Percentiles rank a stretch among this genome's conserved stretches.
Evolutionary conservation across 1,140 invertebrate genomes (phyloP).

Genomic region (Venturia canescens): DNA sequence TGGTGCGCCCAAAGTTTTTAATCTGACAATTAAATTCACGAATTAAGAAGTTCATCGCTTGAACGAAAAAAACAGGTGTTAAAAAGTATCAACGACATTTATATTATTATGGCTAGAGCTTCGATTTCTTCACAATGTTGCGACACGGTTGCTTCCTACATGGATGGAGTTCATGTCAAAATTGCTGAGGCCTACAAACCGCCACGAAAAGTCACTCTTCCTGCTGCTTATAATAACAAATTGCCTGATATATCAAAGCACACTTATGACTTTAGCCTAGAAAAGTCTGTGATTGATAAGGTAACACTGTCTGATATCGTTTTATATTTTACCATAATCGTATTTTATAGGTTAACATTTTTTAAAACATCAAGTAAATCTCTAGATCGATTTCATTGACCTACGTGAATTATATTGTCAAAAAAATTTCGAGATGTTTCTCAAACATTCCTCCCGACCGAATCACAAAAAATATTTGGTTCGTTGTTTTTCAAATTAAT

Average conservation of each 20-base stretch:
- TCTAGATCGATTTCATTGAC: too few relatives aligned
- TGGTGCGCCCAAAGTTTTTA: too few relatives aligned
- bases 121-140: conserved; percentile 61
- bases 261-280: conserved; percentile 85
- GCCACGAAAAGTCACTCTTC: conserved; percentile 84
- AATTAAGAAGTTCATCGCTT: too few relatives aligned
- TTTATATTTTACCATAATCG: too few relatives aligned
- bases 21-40: too few relatives aligned
- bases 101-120: conserved; percentile 64
- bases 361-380: too few relatives aligned
- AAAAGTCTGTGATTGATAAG: conserved; percentile 83
- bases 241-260: conserved; percentile 76
- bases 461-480: neutral
- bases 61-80: neutral
- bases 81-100: neutral
- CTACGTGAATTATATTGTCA: too few relatives aligned
- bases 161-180: conserved; percentile 91
- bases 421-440: too few relatives aligned
- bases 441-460: neutral
- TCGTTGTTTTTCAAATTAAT: neutral
- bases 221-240: conserved; percentile 81
- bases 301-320: conserved; percentile 48
- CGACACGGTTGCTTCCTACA: conserved; percentile 78
- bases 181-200: conserved; percentile 91
- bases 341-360: too few relatives aligned